Evolutionary conservation across 2,113 vertebrate species (phyloP), one percentile per base, ranked within the genome.

Genomic region (Chloebia gouldiae): DNA sequence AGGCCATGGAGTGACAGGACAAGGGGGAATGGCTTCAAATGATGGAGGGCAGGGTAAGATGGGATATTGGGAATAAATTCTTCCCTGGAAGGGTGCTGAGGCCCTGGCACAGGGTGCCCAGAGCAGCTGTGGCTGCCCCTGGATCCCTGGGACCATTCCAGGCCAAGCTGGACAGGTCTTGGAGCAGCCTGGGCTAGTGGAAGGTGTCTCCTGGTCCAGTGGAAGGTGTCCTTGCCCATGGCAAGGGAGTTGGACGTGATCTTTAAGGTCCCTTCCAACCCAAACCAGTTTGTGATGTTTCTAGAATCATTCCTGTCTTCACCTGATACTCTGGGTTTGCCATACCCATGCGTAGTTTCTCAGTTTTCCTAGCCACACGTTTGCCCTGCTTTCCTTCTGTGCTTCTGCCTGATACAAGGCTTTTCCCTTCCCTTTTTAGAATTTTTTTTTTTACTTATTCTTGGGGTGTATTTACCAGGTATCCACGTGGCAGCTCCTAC

Each of bases 301-400:
- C 60, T 70, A 28, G 92, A 87, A 89, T 59, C 10, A 1, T 17
- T 5, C 2, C 14, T 73, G 70, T 69, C 50, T 60, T 39, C 21
- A 11, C 2, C 0, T 12, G 33, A 39, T 21, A 16, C 25, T 42
- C 54, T 57, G 42, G 30, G 10, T 81, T 91, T 92, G 68, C 59
- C 22, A 9, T 53, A 3, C 5, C 35, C 2, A 0, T 15, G 69
- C 22, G 14, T 16, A 77, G 10, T 77, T 35, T 57, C 82, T 92
- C 40, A 7, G 7, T 42, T 78, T 89, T 70, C 45, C 11, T 9
- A 3, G 9, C 53, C 19, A 13, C 0, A 0, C 2, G 0, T 56
- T 65, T 75, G 18, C 3, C 47, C 21, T 18, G 6, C 14, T 63
- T 61, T 39, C 33, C 61, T 16, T 6, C 77, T 15, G 7, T 63